Evolutionary conservation across 1,140 invertebrate species (phyloP), one percentile per base, ranked within the genome.

Genomic region (Diploscapter pachys): DNA sequence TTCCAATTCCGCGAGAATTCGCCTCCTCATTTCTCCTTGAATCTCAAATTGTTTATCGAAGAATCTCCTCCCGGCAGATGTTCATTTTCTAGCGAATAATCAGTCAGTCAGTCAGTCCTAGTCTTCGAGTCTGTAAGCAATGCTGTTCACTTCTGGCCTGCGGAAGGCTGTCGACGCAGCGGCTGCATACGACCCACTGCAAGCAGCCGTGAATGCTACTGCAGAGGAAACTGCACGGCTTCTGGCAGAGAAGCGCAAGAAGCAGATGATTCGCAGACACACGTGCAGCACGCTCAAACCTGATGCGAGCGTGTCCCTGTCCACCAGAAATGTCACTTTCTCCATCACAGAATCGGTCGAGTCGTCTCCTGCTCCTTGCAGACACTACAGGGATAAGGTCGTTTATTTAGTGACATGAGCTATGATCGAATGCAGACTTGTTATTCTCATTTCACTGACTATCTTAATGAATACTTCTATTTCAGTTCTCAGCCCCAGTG

Each of bases 91-190:
- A 31, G 31, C 31, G 31, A 31, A 31, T 31, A 68, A 61, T 57
- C 65, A 63, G 31, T 65, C 64, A 55, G 51, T 73, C 9, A 49
- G 55, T 76, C 59, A n/a, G 31, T 49, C 53, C 52, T 31, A 79
- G 13, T 54, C 8, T 31, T 79, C n/a, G 11, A 48, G 6, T 49
- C 52, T n/a, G 3, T 52, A 51, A 76, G 49, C 31, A 50, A 83
- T 83, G 82, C 75, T 83, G 6, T 83, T 84, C 75, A 79, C 82
- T 5, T 85, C 82, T 5, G 72, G 76, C 9, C 69, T 84, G 4
- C 82, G 84, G 31, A 79, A 80, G 54, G 84, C 81, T 31, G 76
- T 85, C n/a, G 82, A 81, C 57, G 59, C 81, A 5, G 31, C 31
- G 31, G 31, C 31, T 31, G 31, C 31, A 31, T 77, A 78, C 71